Percentiles rank a stretch among this genome's conserved stretches.
phyloP scores from a whole-genome alignment of 2,113 vertebrate species.

The Cynopterus brachyotis region DNA sequence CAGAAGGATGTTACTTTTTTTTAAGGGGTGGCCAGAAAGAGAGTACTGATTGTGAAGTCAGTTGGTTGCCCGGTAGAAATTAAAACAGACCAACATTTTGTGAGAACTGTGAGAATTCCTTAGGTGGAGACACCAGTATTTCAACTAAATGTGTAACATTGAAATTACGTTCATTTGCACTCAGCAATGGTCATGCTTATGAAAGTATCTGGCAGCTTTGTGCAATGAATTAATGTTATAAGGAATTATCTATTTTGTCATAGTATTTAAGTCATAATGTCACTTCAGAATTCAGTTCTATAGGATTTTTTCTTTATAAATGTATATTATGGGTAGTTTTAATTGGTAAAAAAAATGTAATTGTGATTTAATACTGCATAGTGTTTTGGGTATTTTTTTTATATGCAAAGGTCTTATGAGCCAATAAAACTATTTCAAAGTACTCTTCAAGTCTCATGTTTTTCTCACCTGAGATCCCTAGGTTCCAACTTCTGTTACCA shows the following conservation, averaged over 20 bases:
- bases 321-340: conserved; percentile 75
- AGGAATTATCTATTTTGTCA: conserved; percentile 68
- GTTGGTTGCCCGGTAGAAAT: not conserved
- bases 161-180: conserved; percentile 66
- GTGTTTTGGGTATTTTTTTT: conserved; percentile 80
- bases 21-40: not conserved
- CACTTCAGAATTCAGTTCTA: conserved; percentile 71
- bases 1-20: not conserved
- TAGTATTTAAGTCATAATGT: conserved; percentile 74
- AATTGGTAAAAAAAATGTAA: conserved; percentile 66
- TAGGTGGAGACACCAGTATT: not conserved
- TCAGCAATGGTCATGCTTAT: conserved; percentile 41
- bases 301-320: conserved; percentile 66
- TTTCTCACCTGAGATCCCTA: not conserved
- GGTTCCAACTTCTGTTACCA: not conserved
- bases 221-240: conserved; percentile 69
- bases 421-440: conserved; percentile 83
- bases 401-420: conserved; percentile 77
- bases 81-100: not conserved
- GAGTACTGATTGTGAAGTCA: not conserved
- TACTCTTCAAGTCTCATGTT: not conserved
- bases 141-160: conserved; percentile 51
- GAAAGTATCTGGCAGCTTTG: conserved; percentile 68
- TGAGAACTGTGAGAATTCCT: conserved; percentile 17
- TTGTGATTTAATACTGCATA: conserved; percentile 78